A percentile compares a stretch with the other conserved stretches of the same genome.
Conservation (phyloP, 2,888 invertebrate species). For the Mimumesa dahlbomi region DNA sequence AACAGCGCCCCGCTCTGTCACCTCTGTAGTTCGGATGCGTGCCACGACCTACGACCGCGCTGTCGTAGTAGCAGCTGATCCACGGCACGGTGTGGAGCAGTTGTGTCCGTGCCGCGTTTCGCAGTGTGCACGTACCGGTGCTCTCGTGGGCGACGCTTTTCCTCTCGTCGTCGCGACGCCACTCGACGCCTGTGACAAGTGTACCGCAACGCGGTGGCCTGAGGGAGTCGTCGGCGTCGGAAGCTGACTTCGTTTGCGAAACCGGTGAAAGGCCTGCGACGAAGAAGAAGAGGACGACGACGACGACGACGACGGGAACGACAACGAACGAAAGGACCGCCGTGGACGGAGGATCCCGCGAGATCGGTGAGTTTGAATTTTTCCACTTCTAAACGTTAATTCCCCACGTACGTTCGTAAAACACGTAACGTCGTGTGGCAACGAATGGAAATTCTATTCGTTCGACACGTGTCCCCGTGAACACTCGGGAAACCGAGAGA, state of each 20-base stretch:
- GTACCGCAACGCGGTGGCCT: not conserved
- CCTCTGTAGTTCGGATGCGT: slow-evolving; percentile 28
- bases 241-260: slow-evolving; percentile 49
- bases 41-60: slow-evolving; percentile 44
- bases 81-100: slow-evolving; percentile 59
- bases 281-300: slow-evolving; percentile 13
- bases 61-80: slow-evolving; percentile 74
- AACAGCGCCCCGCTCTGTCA: slow-evolving; percentile 12
- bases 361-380: slow-evolving; percentile 40
- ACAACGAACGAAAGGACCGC: slow-evolving; percentile 17
- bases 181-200: slow-evolving; percentile 42
- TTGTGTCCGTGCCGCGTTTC: slow-evolving; percentile 41
- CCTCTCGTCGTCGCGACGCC: slow-evolving; percentile 15
- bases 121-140: slow-evolving; percentile 48
- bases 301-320: slow-evolving; percentile 5
- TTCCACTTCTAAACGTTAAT: no score
- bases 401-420: no score
- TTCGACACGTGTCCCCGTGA: slow-evolving; percentile 30
- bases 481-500: not conserved
- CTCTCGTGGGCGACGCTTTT: slow-evolving; percentile 21
- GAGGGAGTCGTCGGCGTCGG: slow-evolving; percentile 24
- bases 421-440: no score
- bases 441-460: no score
- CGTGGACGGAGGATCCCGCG: slow-evolving; percentile 13
- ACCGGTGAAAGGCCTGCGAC: slow-evolving; percentile 57